Evolutionary conservation across 1,140 invertebrate genomes (phyloP), one percentile per base, ranked within the genome.

Genomic region (Drosophila orena): DNA sequence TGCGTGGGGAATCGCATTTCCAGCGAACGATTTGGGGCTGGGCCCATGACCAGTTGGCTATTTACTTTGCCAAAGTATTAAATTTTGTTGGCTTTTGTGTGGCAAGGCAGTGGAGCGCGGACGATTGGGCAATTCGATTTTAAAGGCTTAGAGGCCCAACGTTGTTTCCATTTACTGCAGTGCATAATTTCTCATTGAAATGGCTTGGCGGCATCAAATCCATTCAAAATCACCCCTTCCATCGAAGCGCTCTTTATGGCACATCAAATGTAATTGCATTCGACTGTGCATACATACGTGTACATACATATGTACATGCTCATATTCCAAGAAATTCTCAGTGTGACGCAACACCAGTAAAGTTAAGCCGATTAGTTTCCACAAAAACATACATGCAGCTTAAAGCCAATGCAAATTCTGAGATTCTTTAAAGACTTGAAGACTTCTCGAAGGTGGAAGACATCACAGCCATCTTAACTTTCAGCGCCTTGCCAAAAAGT

Each of bases 51-150:
- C 50, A 17, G 38, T 52, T 15, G 42, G 37, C 46, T 75, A 71
- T 86, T 78, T 77, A 81, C 85, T 88, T 78, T 58, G 64, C 14
- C 40, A 65, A 86, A 78, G 83, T 81, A 86, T 86, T 80, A 77
- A 68, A 86, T 81, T 86, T 88, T 77, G 73, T 77, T 62, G 77
- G 55, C 64, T 58, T 68, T 79, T 77, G 44, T 35, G 24, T 15
- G 50, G 43, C 53, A 43, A 53, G 37, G 30, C 69, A 24, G 30
- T 30, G n/a, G n/a, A 22, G 55, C 40, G 56, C 34, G 54, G 53
- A 22, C 64, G 53, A 75, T 71, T 70, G 71, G 78, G 65, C 77
- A 88, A 88, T 86, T 83, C 85, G 70, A 86, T 88, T 86, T 76
- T 58, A 86, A 81, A 76, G 83, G 79, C 76, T 81, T 81, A 72